Percentiles rank a stretch among this genome's conserved stretches.
These are phyloP conservation scores for Drosophila micromelanica DNA, from an alignment of 1,140 invertebrate species.

Conservation along the genomic window DNA sequence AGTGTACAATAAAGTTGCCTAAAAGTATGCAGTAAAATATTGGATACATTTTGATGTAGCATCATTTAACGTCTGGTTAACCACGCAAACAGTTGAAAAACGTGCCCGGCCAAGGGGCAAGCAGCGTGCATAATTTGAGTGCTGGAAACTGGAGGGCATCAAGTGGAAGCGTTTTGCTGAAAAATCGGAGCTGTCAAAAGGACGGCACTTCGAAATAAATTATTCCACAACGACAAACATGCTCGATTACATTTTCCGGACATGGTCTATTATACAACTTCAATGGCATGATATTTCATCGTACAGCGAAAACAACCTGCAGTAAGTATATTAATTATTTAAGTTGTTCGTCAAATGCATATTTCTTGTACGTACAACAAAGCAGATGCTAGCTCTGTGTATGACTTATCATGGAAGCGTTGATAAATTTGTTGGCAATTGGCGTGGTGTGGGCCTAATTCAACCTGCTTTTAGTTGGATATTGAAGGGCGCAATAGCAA, in stretches of 20 bases:
- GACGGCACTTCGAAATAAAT: conserved; percentile 31
- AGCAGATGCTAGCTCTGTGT: too few relatives aligned
- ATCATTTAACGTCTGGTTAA: conserved; percentile 70
- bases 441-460: too few relatives aligned
- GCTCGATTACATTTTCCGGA: conserved; percentile 29
- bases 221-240: conserved; percentile 41
- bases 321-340: conserved; percentile 9
- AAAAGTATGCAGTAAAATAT: conserved; percentile 33
- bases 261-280: conserved; percentile 2
- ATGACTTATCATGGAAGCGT: too few relatives aligned
- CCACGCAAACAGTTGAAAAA: conserved; percentile 69
- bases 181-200: conserved; percentile 42
- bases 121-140: conserved; percentile 38
- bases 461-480: background rate
- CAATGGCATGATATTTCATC: conserved; percentile 17
- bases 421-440: too few relatives aligned
- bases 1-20: conserved; percentile 19
- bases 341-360: conserved; percentile 6
- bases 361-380: too few relatives aligned
- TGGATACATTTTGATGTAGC: conserved; percentile 52
- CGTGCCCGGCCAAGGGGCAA: conserved; percentile 14
- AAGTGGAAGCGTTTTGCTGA: conserved; percentile 27
- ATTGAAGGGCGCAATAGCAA: background rate
- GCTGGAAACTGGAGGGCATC: conserved; percentile 35
- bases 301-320: background rate